Evolutionary conservation across 2,888 invertebrate species (phyloP).

Genomic region (Seladonia tumulorum): DNA sequence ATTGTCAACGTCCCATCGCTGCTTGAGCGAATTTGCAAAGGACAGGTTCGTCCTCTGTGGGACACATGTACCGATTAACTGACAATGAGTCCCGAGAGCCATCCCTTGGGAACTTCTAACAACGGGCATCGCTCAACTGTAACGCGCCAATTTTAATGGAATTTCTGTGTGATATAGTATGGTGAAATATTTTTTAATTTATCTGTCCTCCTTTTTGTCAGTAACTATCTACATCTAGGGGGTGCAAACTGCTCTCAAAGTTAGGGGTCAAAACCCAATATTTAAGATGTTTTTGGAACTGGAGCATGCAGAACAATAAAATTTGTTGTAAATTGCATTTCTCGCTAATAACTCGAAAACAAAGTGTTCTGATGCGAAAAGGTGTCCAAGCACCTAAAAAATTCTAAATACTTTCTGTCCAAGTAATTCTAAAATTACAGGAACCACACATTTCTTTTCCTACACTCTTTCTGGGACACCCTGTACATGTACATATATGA

Average conservation of each 20-base stretch:
- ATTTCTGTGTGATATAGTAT: background rate
- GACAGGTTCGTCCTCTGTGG: background rate
- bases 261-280: too few relatives aligned
- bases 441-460: too few relatives aligned
- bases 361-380: too few relatives aligned
- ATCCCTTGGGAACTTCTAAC: background rate
- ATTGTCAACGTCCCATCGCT: background rate
- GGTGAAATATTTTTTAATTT: background rate
- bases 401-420: too few relatives aligned
- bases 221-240: background rate
- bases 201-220: background rate
- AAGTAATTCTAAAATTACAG: too few relatives aligned
- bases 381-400: too few relatives aligned
- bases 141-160: background rate
- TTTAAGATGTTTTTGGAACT: too few relatives aligned
- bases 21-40: background rate
- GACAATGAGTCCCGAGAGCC: background rate
- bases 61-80: background rate
- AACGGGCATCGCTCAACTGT: background rate
- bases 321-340: background rate
- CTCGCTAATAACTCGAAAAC: too few relatives aligned
- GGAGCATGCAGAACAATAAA: background rate
- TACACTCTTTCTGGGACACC: too few relatives aligned
- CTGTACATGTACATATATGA: too few relatives aligned
- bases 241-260: too few relatives aligned